Evolutionary conservation across 2,113 vertebrate genomes (phyloP).

Genomic region (Poeciliopsis retropinna): DNA sequence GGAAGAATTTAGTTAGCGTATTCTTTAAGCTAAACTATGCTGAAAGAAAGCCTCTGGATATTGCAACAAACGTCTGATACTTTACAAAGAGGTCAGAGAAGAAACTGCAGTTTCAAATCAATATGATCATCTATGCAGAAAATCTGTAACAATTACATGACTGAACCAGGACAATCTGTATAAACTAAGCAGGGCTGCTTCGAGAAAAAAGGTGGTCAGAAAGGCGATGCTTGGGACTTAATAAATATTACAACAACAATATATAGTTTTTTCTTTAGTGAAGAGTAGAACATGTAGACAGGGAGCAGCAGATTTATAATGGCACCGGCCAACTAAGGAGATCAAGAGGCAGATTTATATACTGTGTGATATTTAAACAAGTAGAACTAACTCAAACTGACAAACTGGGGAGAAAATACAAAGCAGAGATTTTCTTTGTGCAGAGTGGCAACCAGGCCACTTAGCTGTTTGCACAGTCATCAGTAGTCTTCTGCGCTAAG

Average conservation of each 20-base stretch:
- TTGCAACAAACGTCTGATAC: not conserved
- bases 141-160: not conserved
- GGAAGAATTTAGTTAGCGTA: constrained; percentile 3
- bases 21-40: not conserved
- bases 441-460: not conserved
- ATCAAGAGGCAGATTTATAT: not conserved
- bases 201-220: not conserved
- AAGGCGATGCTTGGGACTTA: too few relatives aligned
- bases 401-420: constrained; percentile 12
- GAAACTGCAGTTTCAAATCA: not conserved
- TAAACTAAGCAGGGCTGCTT: not conserved
- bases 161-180: not conserved
- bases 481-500: not conserved
- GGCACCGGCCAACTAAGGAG: not conserved
- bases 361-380: constrained; percentile 2
- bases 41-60: not conserved
- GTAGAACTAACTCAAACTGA: constrained; percentile 18
- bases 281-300: not conserved
- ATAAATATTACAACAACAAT: not conserved
- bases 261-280: not conserved
- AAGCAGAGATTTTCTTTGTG: constrained; percentile 21
- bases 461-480: constrained; percentile 55
- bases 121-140: not conserved
- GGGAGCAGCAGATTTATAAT: not conserved
- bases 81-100: not conserved